A percentile compares a stretch with the other conserved stretches of the same genome.
Conservation (phyloP, 2,888 invertebrate species). For the Chloroclysta siterata region DNA sequence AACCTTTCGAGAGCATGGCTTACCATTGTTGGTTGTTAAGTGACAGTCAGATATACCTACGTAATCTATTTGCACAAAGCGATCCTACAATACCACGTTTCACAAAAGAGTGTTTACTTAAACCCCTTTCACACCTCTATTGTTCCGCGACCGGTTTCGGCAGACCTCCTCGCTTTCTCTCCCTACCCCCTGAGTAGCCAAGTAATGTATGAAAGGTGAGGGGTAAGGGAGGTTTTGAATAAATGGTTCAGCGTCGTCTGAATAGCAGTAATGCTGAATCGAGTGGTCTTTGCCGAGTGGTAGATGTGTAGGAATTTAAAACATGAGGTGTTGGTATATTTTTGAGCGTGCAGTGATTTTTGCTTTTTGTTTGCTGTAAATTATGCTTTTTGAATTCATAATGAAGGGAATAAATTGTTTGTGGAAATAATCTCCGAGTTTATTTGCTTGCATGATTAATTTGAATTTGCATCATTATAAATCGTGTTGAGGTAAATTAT, state of each 20-base stretch:
- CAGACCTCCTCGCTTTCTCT: constrained; percentile 51
- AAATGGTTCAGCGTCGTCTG: constrained; percentile 55
- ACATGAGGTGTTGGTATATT: constrained; percentile 59
- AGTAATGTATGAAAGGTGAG: constrained; percentile 32
- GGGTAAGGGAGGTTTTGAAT: constrained; percentile 48
- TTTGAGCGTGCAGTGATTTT: constrained; percentile 43
- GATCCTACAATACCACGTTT: constrained; percentile 69
- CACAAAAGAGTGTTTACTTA: constrained; percentile 83
- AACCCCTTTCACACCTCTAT: constrained; percentile 83
- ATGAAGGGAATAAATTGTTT: constrained; percentile 16
- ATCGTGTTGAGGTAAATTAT: constrained; percentile 17
- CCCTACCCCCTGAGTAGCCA: constrained; percentile 43
- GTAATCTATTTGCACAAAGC: constrained; percentile 81
- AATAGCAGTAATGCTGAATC: constrained; percentile 71
- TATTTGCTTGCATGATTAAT: constrained; percentile 26
- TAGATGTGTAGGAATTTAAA: constrained; percentile 65
- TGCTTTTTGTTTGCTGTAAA: constrained; percentile 43
- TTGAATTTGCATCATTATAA: constrained; percentile 25
- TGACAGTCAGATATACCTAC: constrained; percentile 63
- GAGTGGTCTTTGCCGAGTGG: constrained; percentile 61
- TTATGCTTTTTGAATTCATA: constrained; percentile 39
- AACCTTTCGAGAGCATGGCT: constrained; percentile 40
- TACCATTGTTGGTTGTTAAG: constrained; percentile 49
- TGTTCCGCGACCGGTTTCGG: constrained; percentile 62
- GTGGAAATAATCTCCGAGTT: constrained; percentile 10